Evolutionary conservation across 2,797 vertebrate genomes (phyloP).

Genomic region (Furcifer pardalis): DNA sequence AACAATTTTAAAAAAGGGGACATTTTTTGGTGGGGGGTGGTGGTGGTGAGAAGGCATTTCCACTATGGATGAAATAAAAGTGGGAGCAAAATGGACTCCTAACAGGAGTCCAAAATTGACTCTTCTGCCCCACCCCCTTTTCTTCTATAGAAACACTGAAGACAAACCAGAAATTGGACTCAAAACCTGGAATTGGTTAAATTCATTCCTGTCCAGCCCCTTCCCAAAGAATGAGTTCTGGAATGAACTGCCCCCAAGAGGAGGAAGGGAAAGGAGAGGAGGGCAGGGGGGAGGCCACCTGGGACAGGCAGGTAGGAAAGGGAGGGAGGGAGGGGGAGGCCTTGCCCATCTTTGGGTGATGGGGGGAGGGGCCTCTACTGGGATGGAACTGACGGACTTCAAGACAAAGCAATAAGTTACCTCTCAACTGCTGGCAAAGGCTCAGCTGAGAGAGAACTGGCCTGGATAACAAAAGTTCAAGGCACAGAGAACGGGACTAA

Average conservation of each 20-base stretch:
- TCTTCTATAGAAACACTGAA: neutral
- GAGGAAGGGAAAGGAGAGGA: neutral
- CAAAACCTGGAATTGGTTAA: neutral
- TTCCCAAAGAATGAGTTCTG: neutral
- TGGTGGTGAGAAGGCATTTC: too few relatives aligned
- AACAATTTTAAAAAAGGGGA: slow-evolving; percentile 53
- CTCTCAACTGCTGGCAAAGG: slow-evolving; percentile 57
- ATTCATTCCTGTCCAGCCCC: slow-evolving; percentile 5
- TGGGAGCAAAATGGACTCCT: neutral
- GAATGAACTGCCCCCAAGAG: neutral
- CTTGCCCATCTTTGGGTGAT: too few relatives aligned
- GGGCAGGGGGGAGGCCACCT: slow-evolving; percentile 8
- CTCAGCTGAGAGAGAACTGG: slow-evolving; percentile 61
- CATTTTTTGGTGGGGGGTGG: too few relatives aligned
- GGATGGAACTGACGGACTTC: too few relatives aligned
- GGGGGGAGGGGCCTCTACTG: too few relatives aligned
- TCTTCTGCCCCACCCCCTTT: slow-evolving; percentile 30
- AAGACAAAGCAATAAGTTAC: slow-evolving; percentile 72
- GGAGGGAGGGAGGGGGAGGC: too few relatives aligned
- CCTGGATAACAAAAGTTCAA: slow-evolving; percentile 46
- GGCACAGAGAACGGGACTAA: slow-evolving; percentile 29
- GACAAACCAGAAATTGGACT: slow-evolving; percentile 10
- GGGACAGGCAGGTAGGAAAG: too few relatives aligned
- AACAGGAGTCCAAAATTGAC: too few relatives aligned
- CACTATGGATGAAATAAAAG: neutral